A percentile compares a stretch with the other conserved stretches of the same genome.
phyloP scores from a whole-genome alignment of 2,888 invertebrate genomes.

The Chrysolina haemoptera region DNA sequence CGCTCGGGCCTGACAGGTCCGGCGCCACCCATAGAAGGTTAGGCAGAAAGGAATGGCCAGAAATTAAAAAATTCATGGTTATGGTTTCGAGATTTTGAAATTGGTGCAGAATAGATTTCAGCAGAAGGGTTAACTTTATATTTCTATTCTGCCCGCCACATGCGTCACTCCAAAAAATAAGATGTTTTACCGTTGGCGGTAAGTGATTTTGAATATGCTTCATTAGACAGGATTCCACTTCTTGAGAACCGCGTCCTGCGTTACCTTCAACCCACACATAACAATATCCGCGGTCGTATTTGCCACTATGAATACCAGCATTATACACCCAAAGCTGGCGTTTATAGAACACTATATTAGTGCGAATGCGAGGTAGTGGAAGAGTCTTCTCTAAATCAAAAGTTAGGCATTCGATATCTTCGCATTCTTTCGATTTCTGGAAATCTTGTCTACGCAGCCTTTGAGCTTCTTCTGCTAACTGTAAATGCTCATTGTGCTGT shows the following conservation, averaged over 20 bases:
- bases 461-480: constrained; percentile 39
- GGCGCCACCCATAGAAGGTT: too few species aligned
- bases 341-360: constrained; percentile 56
- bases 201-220: constrained; percentile 30
- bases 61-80: too few species aligned
- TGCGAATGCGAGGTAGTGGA: constrained; percentile 49
- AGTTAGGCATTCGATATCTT: constrained; percentile 38
- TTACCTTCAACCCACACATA: constrained; percentile 54
- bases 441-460: constrained; percentile 45
- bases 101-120: too few species aligned
- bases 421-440: constrained; percentile 32
- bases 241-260: constrained; percentile 48
- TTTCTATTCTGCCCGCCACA: too few species aligned
- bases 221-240: constrained; percentile 50
- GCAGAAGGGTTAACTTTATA: too few species aligned
- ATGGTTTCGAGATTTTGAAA: too few species aligned
- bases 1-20: too few species aligned
- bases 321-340: constrained; percentile 56
- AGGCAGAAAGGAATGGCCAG: too few species aligned
- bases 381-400: constrained; percentile 46
- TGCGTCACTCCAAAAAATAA: too few species aligned
- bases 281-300: constrained; percentile 37
- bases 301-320: constrained; percentile 51
- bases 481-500: constrained; percentile 42
- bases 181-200: too few species aligned